phyloP scores from a whole-genome alignment of 2,113 vertebrate genomes.

The Scophthalmus maximus region DNA sequence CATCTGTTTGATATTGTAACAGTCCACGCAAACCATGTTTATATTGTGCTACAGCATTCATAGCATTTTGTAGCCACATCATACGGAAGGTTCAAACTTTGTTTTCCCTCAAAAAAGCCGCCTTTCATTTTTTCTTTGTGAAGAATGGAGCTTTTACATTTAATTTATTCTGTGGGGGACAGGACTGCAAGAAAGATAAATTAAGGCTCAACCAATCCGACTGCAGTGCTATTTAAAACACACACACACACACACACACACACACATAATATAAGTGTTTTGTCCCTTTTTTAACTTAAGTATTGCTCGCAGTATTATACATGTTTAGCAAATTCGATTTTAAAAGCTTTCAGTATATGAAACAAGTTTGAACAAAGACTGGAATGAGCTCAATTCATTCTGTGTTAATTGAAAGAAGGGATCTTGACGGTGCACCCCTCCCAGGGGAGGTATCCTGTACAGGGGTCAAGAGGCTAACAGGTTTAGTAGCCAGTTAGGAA shows the following conservation, averaged over 20 bases:
- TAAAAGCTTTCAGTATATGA: background rate
- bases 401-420: conserved; percentile 3
- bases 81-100: too few species aligned
- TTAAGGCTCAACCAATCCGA: conserved; percentile 24
- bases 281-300: too few species aligned
- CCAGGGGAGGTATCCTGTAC: conserved; percentile 23
- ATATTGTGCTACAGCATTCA: too few species aligned
- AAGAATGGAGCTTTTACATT: conserved; percentile 23
- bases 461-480: conserved; percentile 50
- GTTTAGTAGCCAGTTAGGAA: conserved; percentile 46
- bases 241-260: too few species aligned
- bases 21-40: too few species aligned
- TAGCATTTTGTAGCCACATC: too few species aligned
- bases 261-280: too few species aligned
- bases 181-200: conserved; percentile 15
- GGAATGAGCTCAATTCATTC: conserved; percentile 7
- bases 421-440: conserved; percentile 7
- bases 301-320: too few species aligned
- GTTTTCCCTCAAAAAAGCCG: too few species aligned
- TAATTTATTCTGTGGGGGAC: conserved; percentile 5
- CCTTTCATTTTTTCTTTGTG: conserved; percentile 1
- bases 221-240: conserved; percentile 13
- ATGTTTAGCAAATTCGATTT: too few species aligned
- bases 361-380: conserved; percentile 3
- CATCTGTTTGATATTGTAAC: too few species aligned